These are phyloP conservation scores for Charaxes varanes DNA, from an alignment of 1,140 invertebrate species.

Conservation along the genomic window DNA sequence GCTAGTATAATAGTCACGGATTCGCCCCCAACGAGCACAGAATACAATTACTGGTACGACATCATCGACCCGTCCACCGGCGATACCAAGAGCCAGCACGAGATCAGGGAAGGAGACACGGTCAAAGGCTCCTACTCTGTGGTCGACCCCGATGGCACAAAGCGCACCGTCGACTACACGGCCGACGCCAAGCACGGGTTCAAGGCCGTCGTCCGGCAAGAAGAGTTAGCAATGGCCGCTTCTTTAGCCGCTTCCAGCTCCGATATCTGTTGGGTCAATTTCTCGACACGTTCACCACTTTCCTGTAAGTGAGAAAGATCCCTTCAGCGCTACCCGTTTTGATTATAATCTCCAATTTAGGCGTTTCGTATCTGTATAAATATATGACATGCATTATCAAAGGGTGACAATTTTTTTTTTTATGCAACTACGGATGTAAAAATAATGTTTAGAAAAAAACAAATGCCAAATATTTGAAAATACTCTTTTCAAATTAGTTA, in stretches of 20 bases:
- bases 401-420: too few species aligned
- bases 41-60: constrained; percentile 74
- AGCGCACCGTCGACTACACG: constrained; percentile 81
- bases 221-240: constrained; percentile 44
- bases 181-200: constrained; percentile 81
- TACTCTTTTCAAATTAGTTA: too few species aligned
- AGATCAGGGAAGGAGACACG: constrained; percentile 74
- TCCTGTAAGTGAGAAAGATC: too few species aligned
- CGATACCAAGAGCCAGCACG: constrained; percentile 77
- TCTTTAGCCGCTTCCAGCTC: constrained; percentile 49
- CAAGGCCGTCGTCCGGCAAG: constrained; percentile 78
- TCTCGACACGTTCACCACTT: constrained; percentile 43
- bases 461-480: too few species aligned
- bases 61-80: constrained; percentile 74
- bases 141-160: constrained; percentile 78
- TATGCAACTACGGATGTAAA: too few species aligned
- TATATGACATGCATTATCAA: too few species aligned
- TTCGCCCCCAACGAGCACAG: constrained; percentile 39
- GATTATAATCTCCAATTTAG: too few species aligned
- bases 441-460: too few species aligned
- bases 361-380: too few species aligned
- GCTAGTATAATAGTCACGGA: constrained; percentile 54
- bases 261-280: constrained; percentile 38
- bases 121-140: constrained; percentile 76
- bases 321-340: too few species aligned